Conservation (phyloP, 2,797 vertebrate genomes). For the Uromys caudimaculatus region DNA sequence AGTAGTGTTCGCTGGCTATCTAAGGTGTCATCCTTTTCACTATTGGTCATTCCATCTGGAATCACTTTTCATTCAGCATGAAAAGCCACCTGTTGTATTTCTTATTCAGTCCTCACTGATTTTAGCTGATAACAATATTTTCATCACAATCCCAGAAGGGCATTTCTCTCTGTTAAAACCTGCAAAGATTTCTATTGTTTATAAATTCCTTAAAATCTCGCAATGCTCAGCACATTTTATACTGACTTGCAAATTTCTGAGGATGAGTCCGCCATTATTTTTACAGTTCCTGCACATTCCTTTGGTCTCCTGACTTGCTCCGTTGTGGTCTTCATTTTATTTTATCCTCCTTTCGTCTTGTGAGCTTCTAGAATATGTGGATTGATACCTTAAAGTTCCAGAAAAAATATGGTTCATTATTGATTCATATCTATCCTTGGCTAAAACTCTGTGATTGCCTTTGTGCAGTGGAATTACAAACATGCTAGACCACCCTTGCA, state of each 20-base stretch:
- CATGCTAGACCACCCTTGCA: not conserved
- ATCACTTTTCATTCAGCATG: not conserved
- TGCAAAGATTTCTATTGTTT: not conserved
- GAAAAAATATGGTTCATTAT: not conserved
- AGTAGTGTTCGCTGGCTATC: not conserved
- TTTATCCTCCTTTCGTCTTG: not conserved
- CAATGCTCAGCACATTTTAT: not conserved
- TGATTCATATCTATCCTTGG: not conserved
- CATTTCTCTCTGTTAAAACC: conserved; percentile 22
- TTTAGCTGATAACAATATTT: conserved; percentile 45
- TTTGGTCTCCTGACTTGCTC: not conserved
- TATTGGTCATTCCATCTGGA: not conserved
- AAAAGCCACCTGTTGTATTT: not conserved
- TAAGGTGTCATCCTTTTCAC: not conserved
- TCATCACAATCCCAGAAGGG: not conserved
- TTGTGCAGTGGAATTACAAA: not conserved
- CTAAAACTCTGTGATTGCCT: not conserved
- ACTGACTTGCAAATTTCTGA: not conserved
- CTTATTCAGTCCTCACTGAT: not conserved
- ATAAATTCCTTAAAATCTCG: not conserved
- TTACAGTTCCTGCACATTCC: not conserved
- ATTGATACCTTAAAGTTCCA: not conserved
- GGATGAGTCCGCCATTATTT: not conserved
- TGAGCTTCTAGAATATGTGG: not conserved
- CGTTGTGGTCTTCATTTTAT: not conserved